Conservation (phyloP, 1,140 invertebrate genomes). For the Orussus abietinus region DNA sequence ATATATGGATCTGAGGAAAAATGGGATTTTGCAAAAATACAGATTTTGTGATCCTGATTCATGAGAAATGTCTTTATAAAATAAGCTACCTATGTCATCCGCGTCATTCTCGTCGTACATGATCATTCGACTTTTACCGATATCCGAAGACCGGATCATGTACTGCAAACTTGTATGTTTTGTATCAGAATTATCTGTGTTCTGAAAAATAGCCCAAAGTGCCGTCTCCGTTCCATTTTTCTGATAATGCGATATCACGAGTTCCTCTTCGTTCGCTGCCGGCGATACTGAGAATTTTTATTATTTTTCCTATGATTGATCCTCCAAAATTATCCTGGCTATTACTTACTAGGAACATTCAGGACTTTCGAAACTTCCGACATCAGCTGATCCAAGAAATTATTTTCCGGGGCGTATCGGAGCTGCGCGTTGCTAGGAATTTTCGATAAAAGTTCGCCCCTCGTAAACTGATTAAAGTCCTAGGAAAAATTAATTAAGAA, state of each 20-base stretch:
- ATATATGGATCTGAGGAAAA: constrained; percentile 22
- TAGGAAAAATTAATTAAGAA: too few relatives aligned
- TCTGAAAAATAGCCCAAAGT: constrained; percentile 24
- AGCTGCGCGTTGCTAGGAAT: constrained; percentile 18
- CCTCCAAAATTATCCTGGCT: neutral
- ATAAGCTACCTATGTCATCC: constrained; percentile 7
- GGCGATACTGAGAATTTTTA: constrained; percentile 18
- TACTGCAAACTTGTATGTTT: constrained; percentile 16
- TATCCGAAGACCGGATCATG: constrained; percentile 24
- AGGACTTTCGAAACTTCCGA: constrained; percentile 10
- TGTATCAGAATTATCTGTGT: neutral
- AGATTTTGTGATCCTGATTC: too few relatives aligned
- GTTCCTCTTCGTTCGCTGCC: constrained; percentile 16
- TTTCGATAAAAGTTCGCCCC: constrained; percentile 9
- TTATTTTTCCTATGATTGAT: neutral
- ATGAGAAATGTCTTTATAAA: too few relatives aligned
- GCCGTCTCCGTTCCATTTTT: constrained; percentile 19
- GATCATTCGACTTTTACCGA: constrained; percentile 15
- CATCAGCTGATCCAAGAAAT: constrained; percentile 21
- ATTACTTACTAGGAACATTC: too few relatives aligned
- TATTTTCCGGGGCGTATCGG: constrained; percentile 19
- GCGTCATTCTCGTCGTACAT: constrained; percentile 19
- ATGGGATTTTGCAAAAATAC: too few relatives aligned
- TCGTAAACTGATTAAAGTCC: constrained; percentile 15
- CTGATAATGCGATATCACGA: constrained; percentile 12